A percentile compares a stretch with the other conserved stretches of the same genome.
Conservation (phyloP, 2,888 invertebrate genomes). For the Aphidius colemani region DNA sequence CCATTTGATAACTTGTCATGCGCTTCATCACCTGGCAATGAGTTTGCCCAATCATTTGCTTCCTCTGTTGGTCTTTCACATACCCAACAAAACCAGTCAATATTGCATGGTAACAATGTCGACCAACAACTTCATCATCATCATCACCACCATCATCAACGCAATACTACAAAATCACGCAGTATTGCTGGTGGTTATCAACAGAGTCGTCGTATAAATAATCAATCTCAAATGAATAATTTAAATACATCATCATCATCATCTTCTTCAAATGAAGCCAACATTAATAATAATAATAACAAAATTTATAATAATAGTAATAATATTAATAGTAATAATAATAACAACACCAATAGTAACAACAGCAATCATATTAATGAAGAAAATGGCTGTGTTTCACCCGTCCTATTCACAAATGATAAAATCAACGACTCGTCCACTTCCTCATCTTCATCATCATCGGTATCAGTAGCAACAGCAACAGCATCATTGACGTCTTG, state of each 20-base stretch:
- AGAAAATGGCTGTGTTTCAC: slow-evolving; percentile 12
- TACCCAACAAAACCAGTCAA: slow-evolving; percentile 10
- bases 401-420: slow-evolving; percentile 16
- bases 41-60: slow-evolving; percentile 25
- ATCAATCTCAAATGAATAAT: slow-evolving; percentile 29
- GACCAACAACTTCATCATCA: no score
- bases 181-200: neutral
- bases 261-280: no score
- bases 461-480: neutral
- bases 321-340: no score
- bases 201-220: slow-evolving; percentile 15
- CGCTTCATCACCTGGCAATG: slow-evolving; percentile 27
- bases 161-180: no score
- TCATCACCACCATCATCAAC: no score
- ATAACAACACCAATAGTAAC: no score
- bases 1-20: slow-evolving; percentile 27
- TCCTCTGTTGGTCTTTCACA: neutral
- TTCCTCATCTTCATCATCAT: neutral
- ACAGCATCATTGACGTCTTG: neutral
- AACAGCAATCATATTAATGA: neutral
- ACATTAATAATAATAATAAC: no score
- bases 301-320: no score
- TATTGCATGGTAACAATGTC: no score
- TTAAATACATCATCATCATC: neutral
- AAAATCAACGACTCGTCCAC: neutral